Conservation (phyloP, 92 coral and sea anemone species). For the Palythoa grandiflora region DNA sequence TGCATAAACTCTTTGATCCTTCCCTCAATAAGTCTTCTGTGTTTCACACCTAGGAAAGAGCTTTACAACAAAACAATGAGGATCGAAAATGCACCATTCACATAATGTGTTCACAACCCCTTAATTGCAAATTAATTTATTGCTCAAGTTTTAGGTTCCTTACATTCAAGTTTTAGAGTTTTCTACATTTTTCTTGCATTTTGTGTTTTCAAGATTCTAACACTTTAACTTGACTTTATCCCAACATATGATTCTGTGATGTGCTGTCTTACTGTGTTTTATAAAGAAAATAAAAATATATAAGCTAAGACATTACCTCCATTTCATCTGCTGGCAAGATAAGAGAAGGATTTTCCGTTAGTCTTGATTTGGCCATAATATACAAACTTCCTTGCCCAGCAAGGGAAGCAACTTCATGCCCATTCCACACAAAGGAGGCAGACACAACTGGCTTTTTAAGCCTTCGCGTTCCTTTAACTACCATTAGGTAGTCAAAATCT, state of each 20-base stretch:
- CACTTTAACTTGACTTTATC: background rate
- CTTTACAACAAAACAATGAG: constrained; percentile 1
- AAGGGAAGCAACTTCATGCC: background rate
- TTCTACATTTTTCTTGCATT: background rate
- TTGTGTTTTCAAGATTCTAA: background rate
- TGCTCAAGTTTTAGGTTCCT: background rate
- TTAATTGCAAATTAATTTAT: background rate
- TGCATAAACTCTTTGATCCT: background rate
- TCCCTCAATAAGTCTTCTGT: background rate
- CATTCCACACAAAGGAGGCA: background rate
- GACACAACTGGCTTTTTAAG: background rate
- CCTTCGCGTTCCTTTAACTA: background rate
- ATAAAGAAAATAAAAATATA: background rate
- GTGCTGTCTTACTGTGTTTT: background rate
- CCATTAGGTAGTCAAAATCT: constrained; percentile 8
- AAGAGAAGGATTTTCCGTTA: background rate
- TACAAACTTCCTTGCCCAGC: background rate
- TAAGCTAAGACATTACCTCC: background rate
- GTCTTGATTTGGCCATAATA: background rate
- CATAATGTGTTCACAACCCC: background rate
- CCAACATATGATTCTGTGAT: background rate
- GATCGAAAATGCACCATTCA: background rate
- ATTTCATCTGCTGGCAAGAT: constrained; percentile 7
- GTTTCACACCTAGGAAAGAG: constrained; percentile 1
- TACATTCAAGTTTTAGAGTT: background rate